Conservation (phyloP, 2,113 vertebrate genomes). For the Nothocercus nigrocapillus region DNA sequence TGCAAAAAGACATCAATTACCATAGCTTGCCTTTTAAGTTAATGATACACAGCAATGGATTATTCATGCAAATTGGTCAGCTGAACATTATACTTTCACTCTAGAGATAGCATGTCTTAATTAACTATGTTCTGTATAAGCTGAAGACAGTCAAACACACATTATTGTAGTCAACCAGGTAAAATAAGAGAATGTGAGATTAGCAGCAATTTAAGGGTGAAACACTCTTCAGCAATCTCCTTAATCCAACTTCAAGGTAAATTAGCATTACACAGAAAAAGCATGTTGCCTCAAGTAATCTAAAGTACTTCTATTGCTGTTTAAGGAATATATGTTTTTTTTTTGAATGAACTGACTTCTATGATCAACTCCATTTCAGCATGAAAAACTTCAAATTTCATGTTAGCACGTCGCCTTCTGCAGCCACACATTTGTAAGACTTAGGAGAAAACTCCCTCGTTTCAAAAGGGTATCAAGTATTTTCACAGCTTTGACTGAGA, state of each 20-base stretch:
- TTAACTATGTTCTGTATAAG: conserved; percentile 59
- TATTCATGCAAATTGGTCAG: conserved; percentile 62
- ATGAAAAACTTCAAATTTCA: conserved; percentile 46
- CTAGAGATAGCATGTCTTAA: conserved; percentile 60
- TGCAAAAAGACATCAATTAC: conserved; percentile 72
- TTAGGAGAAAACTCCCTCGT: not conserved
- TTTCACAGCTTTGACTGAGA: not conserved
- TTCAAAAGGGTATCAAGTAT: conserved; percentile 6
- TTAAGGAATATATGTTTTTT: not conserved
- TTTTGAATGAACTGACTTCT: conserved; percentile 31
- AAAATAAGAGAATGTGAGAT: conserved; percentile 11
- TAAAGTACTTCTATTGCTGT: not conserved
- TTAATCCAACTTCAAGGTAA: not conserved
- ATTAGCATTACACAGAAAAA: not conserved
- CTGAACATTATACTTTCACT: conserved; percentile 61
- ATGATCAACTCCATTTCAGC: conserved; percentile 1
- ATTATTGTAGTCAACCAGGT: conserved; percentile 30
- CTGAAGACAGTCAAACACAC: conserved; percentile 32
- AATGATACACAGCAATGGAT: conserved; percentile 70
- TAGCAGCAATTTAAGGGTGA: not conserved
- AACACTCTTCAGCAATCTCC: not conserved
- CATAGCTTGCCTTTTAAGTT: conserved; percentile 59
- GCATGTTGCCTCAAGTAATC: not conserved
- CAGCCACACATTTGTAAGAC: not conserved
- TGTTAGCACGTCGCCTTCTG: not conserved